Evolutionary conservation across 2,113 vertebrate genomes (phyloP).

Genomic region (Gobius niger): DNA sequence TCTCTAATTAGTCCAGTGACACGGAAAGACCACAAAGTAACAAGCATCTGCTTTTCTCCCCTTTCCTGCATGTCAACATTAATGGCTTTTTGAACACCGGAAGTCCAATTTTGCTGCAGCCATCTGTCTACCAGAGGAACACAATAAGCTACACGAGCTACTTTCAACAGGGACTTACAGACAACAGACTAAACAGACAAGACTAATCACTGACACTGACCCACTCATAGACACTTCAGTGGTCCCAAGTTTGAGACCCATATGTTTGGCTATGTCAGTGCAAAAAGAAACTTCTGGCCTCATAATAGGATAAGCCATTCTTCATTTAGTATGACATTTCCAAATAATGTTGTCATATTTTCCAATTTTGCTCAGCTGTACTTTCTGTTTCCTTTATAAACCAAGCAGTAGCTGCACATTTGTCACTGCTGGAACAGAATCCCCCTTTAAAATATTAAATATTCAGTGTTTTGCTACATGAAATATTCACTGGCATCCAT

Average conservation of each 20-base stretch:
- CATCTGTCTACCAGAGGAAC: conserved; percentile 58
- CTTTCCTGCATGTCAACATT: conserved; percentile 48
- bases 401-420: conserved; percentile 50
- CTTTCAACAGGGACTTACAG: not conserved
- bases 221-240: no score
- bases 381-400: conserved; percentile 25
- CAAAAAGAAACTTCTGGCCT: no score
- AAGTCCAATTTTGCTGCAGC: conserved; percentile 58
- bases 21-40: conserved; percentile 69
- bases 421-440: conserved; percentile 51
- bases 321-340: not conserved
- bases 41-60: conserved; percentile 64
- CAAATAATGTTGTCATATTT: conserved; percentile 19
- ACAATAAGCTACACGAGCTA: conserved; percentile 51
- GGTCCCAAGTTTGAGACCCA: no score
- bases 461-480: conserved; percentile 65
- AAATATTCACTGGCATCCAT: conserved; percentile 68
- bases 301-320: not conserved
- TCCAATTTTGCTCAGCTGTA: conserved; percentile 17
- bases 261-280: no score
- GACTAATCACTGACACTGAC: no score
- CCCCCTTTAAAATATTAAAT: conserved; percentile 61
- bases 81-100: conserved; percentile 54
- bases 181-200: no score
- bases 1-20: conserved; percentile 72